These are phyloP conservation scores for Rhinoderma darwinii DNA, from an alignment of 2,113 vertebrate genomes.

Conservation along the genomic window DNA sequence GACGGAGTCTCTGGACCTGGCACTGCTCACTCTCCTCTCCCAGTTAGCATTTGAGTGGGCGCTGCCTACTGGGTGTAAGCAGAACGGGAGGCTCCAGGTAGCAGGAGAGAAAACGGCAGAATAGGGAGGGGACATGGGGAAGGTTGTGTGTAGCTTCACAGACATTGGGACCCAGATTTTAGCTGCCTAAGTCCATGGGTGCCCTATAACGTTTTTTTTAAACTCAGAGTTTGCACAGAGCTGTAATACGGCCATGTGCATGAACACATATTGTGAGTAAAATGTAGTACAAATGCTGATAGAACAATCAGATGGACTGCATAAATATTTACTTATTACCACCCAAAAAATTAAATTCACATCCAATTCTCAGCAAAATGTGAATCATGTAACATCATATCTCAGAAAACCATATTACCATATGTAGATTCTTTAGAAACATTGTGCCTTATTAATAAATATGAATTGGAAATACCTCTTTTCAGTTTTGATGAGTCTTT, in stretches of 20 bases:
- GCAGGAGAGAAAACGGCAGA: constrained; percentile 57
- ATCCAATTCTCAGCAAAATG: background rate
- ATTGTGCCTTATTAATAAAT: constrained; percentile 13
- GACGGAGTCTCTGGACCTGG: constrained; percentile 5
- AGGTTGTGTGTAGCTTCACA: constrained; percentile 89
- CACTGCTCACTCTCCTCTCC: constrained; percentile 44
- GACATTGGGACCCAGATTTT: constrained; percentile 85
- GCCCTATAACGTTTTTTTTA: too few relatives aligned
- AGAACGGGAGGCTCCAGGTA: constrained; percentile 68
- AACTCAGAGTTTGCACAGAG: background rate
- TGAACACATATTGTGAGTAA: background rate
- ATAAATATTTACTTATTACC: background rate
- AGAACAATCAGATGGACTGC: background rate
- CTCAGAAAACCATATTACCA: background rate
- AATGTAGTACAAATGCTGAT: background rate
- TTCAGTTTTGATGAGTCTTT: constrained; percentile 27
- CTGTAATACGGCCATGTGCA: background rate
- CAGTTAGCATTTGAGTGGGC: constrained; percentile 57
- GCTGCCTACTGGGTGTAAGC: constrained; percentile 71
- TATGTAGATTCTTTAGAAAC: constrained; percentile 21
- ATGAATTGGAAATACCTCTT: constrained; percentile 31
- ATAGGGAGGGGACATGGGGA: constrained; percentile 70
- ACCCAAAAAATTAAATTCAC: background rate
- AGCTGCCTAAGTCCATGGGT: too few relatives aligned
- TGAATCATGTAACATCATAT: background rate